Evolutionary conservation across 2,888 invertebrate genomes (phyloP), one percentile per base, ranked within the genome.

Genomic region (Pherbina coryleti): DNA sequence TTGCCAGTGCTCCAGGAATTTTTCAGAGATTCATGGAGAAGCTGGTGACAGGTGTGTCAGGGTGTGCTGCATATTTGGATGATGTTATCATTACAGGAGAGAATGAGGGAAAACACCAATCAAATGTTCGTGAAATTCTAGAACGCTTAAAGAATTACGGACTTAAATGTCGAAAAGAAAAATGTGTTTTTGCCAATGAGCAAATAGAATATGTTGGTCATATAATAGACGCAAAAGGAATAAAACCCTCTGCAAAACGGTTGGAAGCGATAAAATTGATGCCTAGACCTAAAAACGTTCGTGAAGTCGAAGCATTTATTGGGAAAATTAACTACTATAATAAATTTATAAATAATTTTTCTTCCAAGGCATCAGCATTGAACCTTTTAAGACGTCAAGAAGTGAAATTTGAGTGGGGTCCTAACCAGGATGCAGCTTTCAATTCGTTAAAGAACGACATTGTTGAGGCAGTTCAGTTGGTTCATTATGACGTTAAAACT

Each of bases 141-240:
- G 14, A 78, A n/a, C 60, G 75, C 9, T 67, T 79, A 9, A 14
- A 31, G 0, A 17, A 37, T 1, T 51, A 79, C 34, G 77, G 77
- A 1, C 69, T 78, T 9, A 66, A 66, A 72, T 75, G 79, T n/a
- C 72, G 28, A n/a, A n/a, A n/a, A n/a, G n/a, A n/a, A n/a, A n/a
- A n/a, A n/a, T n/a, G n/a, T n/a, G n/a, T n/a, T n/a, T 81, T 80
- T 60, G 79, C 79, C 2, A 55, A 79, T 64, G 8, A 60, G 1
- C 66, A 79, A 60, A 76, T 82, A 5, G 80, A 82, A 55, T 81
- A 81, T 70, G 71, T 81, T 1, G 80, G 81, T 3, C 77, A 81
- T 28, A 73, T 79, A 7, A 81, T 82, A 1, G 72, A 76, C 51
- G 11, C 60, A 8, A 25, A 70, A n/a, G 79, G 75, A 5, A 79